Base-by-base conservation (phyloP, 2,888 invertebrate species). In the Himalopsyche japonica region DNA sequence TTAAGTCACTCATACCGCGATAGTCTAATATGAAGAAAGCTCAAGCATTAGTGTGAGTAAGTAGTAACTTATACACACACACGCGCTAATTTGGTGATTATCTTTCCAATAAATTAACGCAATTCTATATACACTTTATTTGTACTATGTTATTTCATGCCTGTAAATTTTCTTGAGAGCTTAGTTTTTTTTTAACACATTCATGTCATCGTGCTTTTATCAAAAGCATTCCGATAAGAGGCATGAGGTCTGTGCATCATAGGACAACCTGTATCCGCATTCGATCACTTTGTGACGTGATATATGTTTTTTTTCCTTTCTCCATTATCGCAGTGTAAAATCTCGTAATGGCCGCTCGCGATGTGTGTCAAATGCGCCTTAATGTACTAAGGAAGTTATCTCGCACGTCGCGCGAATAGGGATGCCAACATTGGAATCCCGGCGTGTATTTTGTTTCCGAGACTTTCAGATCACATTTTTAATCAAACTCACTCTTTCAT, bases 321-420 rank as follows among this genome's bases (percentile, higher is more conserved):
- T 32, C 34, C 77, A 77, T 77, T 77, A 77, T 77, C 77, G 77
- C 34, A 34, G 37, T 77, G 43, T 77, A 77, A 77, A 77, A 77
- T 77, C 77, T 77, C 37, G 76, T 83, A 76, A 83, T 83, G 76
- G 76, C 76, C 80, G 24, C 43, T 70, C 70, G 70, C 70, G 43
- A 80, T 77, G 84, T 84, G 84, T 84, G 84, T 84, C 84, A 84
- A 49, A 43, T 78, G 70, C 30, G 79, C 70, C 82, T 79, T 70
- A 48, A 48, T 47, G 57, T 37, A 57, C 32, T 32, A 77, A 81
- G 49, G 76, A 77, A 84, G 84, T 82, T 64, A 79, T 64, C 79
- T 79, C 64, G 34, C 49, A 70, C 76, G 70, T 77, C 81, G 76
- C 32, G 24, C 10, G 30, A 27, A 15, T 12, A 70, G 70, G 70